A percentile compares a stretch with the other conserved stretches of the same genome.
These are phyloP conservation scores for Pyrocephalus nanus DNA, from an alignment of 2,797 vertebrate genomes.

Conservation along the genomic window DNA sequence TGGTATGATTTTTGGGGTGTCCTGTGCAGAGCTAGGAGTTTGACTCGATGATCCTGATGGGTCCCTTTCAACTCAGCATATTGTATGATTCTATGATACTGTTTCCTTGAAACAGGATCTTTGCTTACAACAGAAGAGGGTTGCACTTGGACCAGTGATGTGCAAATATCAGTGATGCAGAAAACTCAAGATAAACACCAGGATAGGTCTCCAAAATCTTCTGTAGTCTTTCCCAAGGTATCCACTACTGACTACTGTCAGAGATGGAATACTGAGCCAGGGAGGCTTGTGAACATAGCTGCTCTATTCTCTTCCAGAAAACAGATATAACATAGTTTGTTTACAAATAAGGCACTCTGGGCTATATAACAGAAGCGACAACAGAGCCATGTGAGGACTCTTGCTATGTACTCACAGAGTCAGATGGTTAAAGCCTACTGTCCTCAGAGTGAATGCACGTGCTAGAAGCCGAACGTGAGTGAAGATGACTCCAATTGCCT, in stretches of 20 bases:
- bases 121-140: neutral
- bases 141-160: neutral
- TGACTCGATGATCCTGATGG: neutral
- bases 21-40: neutral
- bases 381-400: neutral
- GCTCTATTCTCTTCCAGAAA: neutral
- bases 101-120: neutral
- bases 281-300: accelerated
- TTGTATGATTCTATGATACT: neutral
- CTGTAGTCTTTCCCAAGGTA: neutral
- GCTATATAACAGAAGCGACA: neutral
- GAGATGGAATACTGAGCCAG: neutral
- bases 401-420: constrained; percentile 88
- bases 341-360: neutral
- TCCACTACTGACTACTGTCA: neutral
- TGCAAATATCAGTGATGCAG: neutral
- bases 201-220: neutral
- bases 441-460: constrained; percentile 94
- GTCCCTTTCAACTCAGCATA: neutral
- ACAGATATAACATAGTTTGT: neutral
- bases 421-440: constrained; percentile 98
- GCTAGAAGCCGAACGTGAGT: constrained; percentile 94
- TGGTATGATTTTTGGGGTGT: neutral
- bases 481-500: constrained; percentile 92
- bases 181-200: neutral